Evolutionary conservation across 2,888 invertebrate genomes (phyloP), one percentile per base, ranked within the genome.

Genomic region (Cacoxenus indagator): DNA sequence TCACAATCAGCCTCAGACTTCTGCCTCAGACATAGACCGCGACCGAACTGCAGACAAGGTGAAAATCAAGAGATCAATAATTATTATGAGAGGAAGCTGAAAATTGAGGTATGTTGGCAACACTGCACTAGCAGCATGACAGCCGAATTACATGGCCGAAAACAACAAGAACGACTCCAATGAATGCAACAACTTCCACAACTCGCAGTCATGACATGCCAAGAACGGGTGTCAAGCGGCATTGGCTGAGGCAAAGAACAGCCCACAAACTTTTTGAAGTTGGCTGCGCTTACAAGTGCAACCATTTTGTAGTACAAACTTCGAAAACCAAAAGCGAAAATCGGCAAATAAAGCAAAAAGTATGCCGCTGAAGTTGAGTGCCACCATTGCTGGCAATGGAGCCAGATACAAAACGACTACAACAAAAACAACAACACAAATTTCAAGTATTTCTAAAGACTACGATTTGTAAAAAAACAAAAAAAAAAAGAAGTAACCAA

Each of bases 1-100:
- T 14, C 11, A 59, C 27, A 62, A 62, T 5, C n/a, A 62, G 19
- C 6, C 46, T 26, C 31, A 24, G 81, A 82, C 79, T 81, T 78
- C 76, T 81, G 81, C 74, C 80, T 76, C 73, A 78, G 76, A 43
- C 45, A 9, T 64, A 71, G 61, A 67, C 55, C 64, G n/a, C n/a
- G n/a, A n/a, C n/a, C n/a, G n/a, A 59, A 62, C 59, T 55, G 65
- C 67, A 67, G 70, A 73, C 75, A 76, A 80, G 78, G 82, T 84
- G 84, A 85, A 83, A 78, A 83, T 83, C 84, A 85, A 83, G 77
- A 84, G 84, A 84, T 84, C 85, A 84, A 85, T 84, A 84, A 84
- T 83, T 85, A 80, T 77, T 78, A 82, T 78, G 8, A 37, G 27
- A 4, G 27, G 55, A 48, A 46, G 8, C 6, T 24, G 43, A 22